A percentile compares a stretch with the other conserved stretches of the same genome.
These are phyloP conservation scores for Mycetomoellerius zeteki DNA, from an alignment of 1,140 invertebrate genomes.

Conservation along the genomic window DNA sequence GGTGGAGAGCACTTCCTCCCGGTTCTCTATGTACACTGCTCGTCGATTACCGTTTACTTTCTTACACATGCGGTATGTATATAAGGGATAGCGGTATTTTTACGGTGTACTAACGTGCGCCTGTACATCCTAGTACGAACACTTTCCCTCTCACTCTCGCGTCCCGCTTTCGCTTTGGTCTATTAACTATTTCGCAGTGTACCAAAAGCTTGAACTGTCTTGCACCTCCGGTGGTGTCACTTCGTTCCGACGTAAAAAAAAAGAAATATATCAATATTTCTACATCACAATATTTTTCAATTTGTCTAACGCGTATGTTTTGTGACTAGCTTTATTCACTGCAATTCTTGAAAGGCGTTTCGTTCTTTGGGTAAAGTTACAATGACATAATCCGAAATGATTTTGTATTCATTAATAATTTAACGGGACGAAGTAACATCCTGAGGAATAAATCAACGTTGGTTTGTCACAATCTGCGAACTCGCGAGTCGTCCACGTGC, in stretches of 20 bases:
- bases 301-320: background rate
- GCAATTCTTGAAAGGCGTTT: background rate
- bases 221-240: background rate
- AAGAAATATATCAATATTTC: background rate
- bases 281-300: background rate
- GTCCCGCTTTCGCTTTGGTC: slow-evolving; percentile 51
- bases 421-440: slow-evolving; percentile 30
- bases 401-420: background rate
- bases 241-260: slow-evolving; percentile 30
- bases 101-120: slow-evolving; percentile 61
- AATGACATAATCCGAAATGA: background rate
- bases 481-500: slow-evolving; percentile 63
- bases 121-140: slow-evolving; percentile 61
- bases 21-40: slow-evolving; percentile 76
- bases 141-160: slow-evolving; percentile 47
- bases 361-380: slow-evolving; percentile 7
- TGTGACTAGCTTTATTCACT: slow-evolving; percentile 22
- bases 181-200: slow-evolving; percentile 46
- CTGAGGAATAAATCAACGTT: slow-evolving; percentile 17
- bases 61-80: slow-evolving; percentile 67
- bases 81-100: slow-evolving; percentile 65
- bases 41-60: slow-evolving; percentile 69
- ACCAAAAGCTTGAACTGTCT: background rate
- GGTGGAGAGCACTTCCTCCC: slow-evolving; percentile 56
- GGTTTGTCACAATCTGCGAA: slow-evolving; percentile 37